Evolutionary conservation across 2,797 vertebrate species (phyloP), one percentile per base, ranked within the genome.

Genomic region (Gymnothorax javanicus): DNA sequence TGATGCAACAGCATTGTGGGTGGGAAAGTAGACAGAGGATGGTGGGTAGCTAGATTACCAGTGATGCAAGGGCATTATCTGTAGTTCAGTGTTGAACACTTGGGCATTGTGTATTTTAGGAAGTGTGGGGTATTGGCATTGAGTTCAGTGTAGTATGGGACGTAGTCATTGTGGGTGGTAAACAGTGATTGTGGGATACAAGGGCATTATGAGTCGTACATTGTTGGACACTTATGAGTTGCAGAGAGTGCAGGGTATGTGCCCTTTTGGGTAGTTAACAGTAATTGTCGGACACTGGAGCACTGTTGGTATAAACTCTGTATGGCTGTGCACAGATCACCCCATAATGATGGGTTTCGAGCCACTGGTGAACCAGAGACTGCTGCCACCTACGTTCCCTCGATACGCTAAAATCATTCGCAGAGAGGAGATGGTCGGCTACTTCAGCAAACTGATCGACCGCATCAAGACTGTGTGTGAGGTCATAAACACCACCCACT

Each of bases 311-410:
- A 20, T 6, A 15, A 81, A 56, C 7, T 52, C 52, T 56, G 50
- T 56, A 50, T 81, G 33, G 5, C 64, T 20, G 88, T 86, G 71
- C 93, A 84, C 94, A 99, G 98, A 99, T 95, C 98, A 99, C 90
- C 98, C 99, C 33, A 99, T 99, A 93, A 99, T 99, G 98, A 99
- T 99, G 99, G 99, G 98, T 15, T 99, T 99, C 93, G 99, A 99
- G 90, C 98, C 99, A 0, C 95, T 99, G 86, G 99, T 99, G 89
- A 99, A 99, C 95, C 99, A 99, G 95, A 97, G 99, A 85, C 94
- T 99, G 87, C 97, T 99, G 89, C 99, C 98, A 3, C 99, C 99
- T 3, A 99, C 99, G 43, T 99, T 99, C 89, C 99, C 98, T 87
- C 97, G 99, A 90, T 99, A 99, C 17, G 99, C 99, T 93, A 99